These are phyloP conservation scores for Nesometra sesokonis DNA, from an alignment of 35 echinoderm and acorn worm species.

Conservation along the genomic window DNA sequence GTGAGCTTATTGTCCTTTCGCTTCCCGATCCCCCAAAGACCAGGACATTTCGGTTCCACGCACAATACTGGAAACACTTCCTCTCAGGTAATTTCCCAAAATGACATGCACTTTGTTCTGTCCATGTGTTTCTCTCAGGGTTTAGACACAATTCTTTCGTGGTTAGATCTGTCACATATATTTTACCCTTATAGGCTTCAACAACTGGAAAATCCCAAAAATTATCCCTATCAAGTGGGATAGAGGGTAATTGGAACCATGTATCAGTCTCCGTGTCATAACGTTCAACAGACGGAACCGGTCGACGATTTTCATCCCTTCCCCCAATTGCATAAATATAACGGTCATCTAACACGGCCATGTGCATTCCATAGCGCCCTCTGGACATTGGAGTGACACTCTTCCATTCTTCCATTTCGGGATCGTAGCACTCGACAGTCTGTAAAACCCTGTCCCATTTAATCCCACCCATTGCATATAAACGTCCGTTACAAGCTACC, in stretches of 20 bases:
- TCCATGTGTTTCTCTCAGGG: constrained; percentile 58
- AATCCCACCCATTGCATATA: constrained; percentile 92
- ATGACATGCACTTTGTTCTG: constrained; percentile 35
- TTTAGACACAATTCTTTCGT: constrained; percentile 68
- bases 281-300: constrained; percentile 65
- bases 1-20: constrained; percentile 39
- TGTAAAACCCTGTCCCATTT: constrained; percentile 81
- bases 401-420: constrained; percentile 65
- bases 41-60: constrained; percentile 76
- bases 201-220: constrained; percentile 95
- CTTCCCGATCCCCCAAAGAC: constrained; percentile 86
- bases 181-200: constrained; percentile 69
- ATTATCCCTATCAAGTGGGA: constrained; percentile 56
- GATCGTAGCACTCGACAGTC: constrained; percentile 86
- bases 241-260: constrained; percentile 61
- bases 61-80: constrained; percentile 89
- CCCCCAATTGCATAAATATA: constrained; percentile 88
- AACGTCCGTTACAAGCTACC: constrained; percentile 79
- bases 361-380: constrained; percentile 83
- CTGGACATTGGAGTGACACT: constrained; percentile 75
- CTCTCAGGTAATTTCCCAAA: constrained; percentile 58
- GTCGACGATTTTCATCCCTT: constrained; percentile 53
- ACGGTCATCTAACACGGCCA: constrained; percentile 59
- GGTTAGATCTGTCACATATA: constrained; percentile 81
- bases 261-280: constrained; percentile 88